Evolutionary conservation across 2,888 invertebrate genomes (phyloP).

Genomic region (Antitype chi): DNA sequence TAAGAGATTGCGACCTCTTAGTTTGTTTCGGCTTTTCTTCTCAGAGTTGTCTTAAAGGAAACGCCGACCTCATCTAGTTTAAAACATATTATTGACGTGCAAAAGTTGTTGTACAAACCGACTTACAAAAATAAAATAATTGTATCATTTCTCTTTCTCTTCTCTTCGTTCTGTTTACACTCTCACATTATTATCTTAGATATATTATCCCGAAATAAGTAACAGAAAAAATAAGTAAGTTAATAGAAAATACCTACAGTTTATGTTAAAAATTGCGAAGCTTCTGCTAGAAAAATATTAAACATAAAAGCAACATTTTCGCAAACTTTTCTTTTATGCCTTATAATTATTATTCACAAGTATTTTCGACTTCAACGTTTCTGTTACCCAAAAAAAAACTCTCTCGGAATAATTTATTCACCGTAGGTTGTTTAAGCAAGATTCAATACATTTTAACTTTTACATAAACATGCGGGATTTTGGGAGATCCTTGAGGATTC

Average conservation of each 20-base stretch:
- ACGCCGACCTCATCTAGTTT: no score
- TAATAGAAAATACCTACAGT: no score
- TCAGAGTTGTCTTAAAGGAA: no score
- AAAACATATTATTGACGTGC: no score
- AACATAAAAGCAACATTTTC: background rate
- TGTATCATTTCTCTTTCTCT: no score
- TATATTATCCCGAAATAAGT: background rate
- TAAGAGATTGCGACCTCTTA: no score
- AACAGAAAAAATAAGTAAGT: background rate
- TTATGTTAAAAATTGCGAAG: background rate
- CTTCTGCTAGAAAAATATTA: background rate
- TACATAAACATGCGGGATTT: conserved; percentile 57
- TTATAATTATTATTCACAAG: conserved; percentile 36
- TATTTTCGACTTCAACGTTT: conserved; percentile 26
- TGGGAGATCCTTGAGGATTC: conserved; percentile 51
- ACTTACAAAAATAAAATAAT: no score
- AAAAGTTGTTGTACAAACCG: no score
- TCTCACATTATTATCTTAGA: background rate
- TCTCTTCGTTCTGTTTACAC: no score
- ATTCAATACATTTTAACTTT: conserved; percentile 64
- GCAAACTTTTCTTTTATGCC: conserved; percentile 1
- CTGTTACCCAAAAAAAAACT: conserved; percentile 46
- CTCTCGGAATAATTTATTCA: conserved; percentile 53
- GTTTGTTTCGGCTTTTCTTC: no score
- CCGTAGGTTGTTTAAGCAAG: conserved; percentile 32